Percentiles rank a stretch among this genome's conserved stretches.
phyloP scores from a whole-genome alignment of 2,797 vertebrate species.

The Ctenosaura bakeri region DNA sequence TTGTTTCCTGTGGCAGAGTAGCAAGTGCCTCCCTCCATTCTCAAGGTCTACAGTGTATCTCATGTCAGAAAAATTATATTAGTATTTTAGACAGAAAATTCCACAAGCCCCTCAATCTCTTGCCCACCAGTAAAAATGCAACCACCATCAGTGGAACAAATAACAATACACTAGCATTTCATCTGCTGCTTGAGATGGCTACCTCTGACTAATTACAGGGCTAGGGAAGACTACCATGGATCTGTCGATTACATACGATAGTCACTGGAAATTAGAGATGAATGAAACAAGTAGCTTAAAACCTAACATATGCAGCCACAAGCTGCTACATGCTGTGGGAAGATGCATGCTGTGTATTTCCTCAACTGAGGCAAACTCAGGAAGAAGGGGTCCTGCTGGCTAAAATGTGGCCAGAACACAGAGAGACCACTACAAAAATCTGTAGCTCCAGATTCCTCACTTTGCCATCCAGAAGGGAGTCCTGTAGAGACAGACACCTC shows the following conservation, averaged over 20 bases:
- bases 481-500: background rate
- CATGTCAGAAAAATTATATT: background rate
- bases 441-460: background rate
- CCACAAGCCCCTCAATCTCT: background rate
- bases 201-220: background rate
- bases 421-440: background rate
- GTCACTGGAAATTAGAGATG: background rate
- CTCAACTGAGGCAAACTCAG: background rate
- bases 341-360: background rate
- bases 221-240: background rate
- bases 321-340: background rate
- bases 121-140: background rate
- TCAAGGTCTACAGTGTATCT: background rate
- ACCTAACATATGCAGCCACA: background rate
- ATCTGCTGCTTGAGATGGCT: background rate
- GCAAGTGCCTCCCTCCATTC: background rate
- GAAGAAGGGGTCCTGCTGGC: background rate
- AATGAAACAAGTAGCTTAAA: background rate
- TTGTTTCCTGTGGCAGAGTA: background rate
- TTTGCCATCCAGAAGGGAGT: background rate
- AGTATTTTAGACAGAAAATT: background rate
- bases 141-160: background rate
- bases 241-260: background rate
- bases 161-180: background rate
- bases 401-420: background rate